Conservation (phyloP, 2,797 vertebrate genomes). For the Pseudopleuronectes americanus region DNA sequence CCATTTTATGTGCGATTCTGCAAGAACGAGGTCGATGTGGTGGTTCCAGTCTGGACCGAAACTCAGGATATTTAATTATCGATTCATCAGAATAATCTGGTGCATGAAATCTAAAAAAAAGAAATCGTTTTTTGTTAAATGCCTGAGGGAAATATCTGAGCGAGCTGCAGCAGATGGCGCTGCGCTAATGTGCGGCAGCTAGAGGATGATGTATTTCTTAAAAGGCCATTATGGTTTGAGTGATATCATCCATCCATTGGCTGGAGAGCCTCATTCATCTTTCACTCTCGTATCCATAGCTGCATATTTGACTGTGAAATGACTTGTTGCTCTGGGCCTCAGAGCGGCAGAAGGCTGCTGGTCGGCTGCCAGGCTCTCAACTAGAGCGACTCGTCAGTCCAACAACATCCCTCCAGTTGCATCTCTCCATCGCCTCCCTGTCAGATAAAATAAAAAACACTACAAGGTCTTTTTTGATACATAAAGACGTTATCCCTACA, state of each 20-base stretch:
- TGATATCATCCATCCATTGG: constrained; percentile 40
- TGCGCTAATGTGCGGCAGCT: constrained; percentile 14
- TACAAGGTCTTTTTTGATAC: not conserved
- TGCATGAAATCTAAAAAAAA: not conserved
- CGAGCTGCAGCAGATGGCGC: not conserved
- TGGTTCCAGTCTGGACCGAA: not conserved
- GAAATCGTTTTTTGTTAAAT: too few species aligned
- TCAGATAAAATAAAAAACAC: not conserved
- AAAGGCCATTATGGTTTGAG: constrained; percentile 33
- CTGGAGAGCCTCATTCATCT: constrained; percentile 45
- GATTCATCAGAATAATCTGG: not conserved
- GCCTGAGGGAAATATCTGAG: too few species aligned
- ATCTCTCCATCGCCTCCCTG: not conserved
- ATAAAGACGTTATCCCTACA: too few species aligned
- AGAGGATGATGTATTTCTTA: constrained; percentile 24
- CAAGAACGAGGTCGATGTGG: not conserved
- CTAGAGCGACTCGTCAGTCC: not conserved
- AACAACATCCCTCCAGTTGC: too few species aligned
- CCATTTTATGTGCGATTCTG: not conserved
- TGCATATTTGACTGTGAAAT: constrained; percentile 58
- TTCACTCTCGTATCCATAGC: constrained; percentile 28
- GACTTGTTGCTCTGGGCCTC: constrained; percentile 15
- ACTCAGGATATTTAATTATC: not conserved
- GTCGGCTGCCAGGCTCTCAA: constrained; percentile 5
- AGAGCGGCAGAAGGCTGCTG: constrained; percentile 9